Conservation (phyloP, 2,113 vertebrate species). For the Ammodytes dubius region DNA sequence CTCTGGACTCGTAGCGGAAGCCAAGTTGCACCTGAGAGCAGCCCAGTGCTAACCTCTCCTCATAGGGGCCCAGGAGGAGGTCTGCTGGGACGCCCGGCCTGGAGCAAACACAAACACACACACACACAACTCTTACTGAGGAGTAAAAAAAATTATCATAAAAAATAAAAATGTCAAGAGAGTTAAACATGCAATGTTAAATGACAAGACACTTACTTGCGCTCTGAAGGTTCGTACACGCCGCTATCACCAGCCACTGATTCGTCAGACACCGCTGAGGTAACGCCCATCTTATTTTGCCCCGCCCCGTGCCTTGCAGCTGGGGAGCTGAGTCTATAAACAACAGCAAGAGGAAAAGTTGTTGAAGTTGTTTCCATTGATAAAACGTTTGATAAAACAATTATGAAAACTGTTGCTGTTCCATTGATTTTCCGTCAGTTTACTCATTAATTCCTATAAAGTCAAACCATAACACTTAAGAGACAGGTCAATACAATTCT, state of each 20-base stretch:
- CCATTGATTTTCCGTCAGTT: background rate
- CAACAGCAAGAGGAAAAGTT: background rate
- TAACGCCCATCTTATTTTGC: conserved; percentile 90
- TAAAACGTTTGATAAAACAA: too few relatives aligned
- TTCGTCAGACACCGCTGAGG: conserved; percentile 95
- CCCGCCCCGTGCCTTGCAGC: conserved; percentile 70
- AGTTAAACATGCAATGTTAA: background rate
- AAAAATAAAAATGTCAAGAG: too few relatives aligned
- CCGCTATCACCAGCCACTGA: conserved; percentile 97
- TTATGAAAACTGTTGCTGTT: background rate
- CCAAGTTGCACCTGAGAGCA: conserved; percentile 92
- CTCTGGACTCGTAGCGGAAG: conserved; percentile 93
- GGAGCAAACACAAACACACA: background rate
- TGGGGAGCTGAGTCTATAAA: conserved; percentile 67
- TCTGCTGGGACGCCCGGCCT: conserved; percentile 78
- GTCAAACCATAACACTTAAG: background rate
- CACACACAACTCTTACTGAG: background rate
- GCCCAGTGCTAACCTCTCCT: conserved; percentile 80
- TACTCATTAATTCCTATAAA: background rate
- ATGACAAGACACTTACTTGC: conserved; percentile 83
- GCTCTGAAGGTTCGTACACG: conserved; percentile 92
- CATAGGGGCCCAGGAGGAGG: conserved; percentile 83
- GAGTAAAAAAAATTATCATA: background rate
- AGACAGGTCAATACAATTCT: background rate
- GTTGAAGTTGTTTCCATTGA: background rate